Evolutionary conservation across 2,113 vertebrate species (phyloP).

Genomic region (Cephalopterus ornatus): DNA sequence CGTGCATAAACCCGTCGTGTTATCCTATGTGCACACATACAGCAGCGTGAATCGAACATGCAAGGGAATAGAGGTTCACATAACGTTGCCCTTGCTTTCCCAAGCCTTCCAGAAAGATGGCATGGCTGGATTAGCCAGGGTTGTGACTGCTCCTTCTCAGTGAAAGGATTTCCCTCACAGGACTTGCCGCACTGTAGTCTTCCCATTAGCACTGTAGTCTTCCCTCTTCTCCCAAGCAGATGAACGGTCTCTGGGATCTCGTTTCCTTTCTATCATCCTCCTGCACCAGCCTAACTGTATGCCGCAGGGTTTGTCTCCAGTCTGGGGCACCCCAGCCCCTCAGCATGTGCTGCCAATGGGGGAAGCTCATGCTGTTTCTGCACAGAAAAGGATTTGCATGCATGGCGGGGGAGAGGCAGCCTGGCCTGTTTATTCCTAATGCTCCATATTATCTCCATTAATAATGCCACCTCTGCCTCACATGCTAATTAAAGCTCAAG

Average conservation of each 20-base stretch:
- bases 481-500: constrained; percentile 67
- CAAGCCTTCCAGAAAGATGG: not conserved
- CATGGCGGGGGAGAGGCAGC: not conserved
- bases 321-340: not conserved
- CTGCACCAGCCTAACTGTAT: not conserved
- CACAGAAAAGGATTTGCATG: constrained; percentile 36
- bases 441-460: constrained; percentile 63
- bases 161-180: not conserved
- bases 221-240: not conserved
- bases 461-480: constrained; percentile 66
- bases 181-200: not conserved
- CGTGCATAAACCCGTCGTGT: fast-evolving
- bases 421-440: constrained; percentile 65
- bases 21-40: fast-evolving
- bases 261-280: not conserved
- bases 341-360: not conserved
- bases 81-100: not conserved
- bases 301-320: not conserved
- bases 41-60: fast-evolving
- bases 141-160: not conserved
- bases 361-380: not conserved
- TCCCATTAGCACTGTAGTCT: not conserved
- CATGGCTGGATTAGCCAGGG: not conserved
- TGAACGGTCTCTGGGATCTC: not conserved
- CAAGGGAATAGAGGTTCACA: not conserved